Evolutionary conservation across 2,113 vertebrate genomes (phyloP), one percentile per base, ranked within the genome.

Genomic region (Burhinus oedicnemus): DNA sequence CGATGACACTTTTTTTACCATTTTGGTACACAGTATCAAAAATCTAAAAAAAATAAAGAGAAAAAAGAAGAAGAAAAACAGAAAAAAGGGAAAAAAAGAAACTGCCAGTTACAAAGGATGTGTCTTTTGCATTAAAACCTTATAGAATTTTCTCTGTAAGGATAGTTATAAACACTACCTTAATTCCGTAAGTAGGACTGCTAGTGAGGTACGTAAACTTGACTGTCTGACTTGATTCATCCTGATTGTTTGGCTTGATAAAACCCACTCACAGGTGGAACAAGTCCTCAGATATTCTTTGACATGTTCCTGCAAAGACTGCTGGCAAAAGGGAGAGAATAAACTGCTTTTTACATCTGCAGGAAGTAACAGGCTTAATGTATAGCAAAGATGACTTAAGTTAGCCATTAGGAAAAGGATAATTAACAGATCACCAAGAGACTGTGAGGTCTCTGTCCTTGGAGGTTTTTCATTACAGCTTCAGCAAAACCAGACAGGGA

Each of bases 41-140:
- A 77, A 55, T 15, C 0, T 54, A 22, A 45, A 49, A 45, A 25
- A 12, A 51, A 29, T 8, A 42, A 30, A 14, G 8, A n/a, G 40
- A 16, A 51, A 20, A 13, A n/a, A 26, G 15, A 8, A 11, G 5
- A 15, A 19, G 0, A 47, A 68, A 44, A 61, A 15, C 1, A 10
- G 15, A 8, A 15, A 17, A 5, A 5, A 0, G 2, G 1, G 1
- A 0, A 0, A 3, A 6, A 14, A 34, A 11, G 22, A 49, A 70
- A 19, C 9, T 44, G 21, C 5, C 26, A 15, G 16, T 77, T 60
- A 68, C 9, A 84, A 60, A 83, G 4, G 8, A n/a, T 45, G 19
- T 11, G 5, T 29, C 5, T 42, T 85, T 42, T 76, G 32, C 44
- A n/a, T n/a, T 69, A 57, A 87, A 89, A 15, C 22, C 23, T 21